Conservation (phyloP, 2,888 invertebrate genomes). For the Tolmerus cingulatus region DNA sequence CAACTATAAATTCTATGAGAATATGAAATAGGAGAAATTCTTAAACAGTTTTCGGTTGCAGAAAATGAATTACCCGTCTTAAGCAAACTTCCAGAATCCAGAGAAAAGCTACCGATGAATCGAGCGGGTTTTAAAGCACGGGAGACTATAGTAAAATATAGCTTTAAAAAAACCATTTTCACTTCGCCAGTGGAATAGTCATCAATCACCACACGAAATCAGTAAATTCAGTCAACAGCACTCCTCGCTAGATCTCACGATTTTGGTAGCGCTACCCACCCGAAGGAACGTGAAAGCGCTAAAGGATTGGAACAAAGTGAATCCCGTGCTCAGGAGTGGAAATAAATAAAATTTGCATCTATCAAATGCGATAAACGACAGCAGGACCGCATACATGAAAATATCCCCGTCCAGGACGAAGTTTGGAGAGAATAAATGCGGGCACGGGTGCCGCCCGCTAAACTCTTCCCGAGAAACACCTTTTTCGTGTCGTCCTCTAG, state of each 20-base stretch:
- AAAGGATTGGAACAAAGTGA: constrained; percentile 1
- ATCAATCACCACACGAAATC: not conserved
- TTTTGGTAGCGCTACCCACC: not conserved
- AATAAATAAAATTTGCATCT: constrained; percentile 49
- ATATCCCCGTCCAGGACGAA: not conserved
- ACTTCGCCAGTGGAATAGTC: not conserved
- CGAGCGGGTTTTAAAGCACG: not conserved
- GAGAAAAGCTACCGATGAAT: not conserved
- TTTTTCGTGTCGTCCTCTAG: constrained; percentile 48
- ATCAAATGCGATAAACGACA: constrained; percentile 48
- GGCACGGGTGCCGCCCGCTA: constrained; percentile 26
- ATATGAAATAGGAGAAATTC: not conserved
- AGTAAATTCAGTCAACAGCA: not conserved
- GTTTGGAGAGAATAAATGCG: not conserved
- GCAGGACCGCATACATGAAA: constrained; percentile 8
- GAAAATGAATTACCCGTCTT: not conserved
- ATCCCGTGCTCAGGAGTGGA: not conserved
- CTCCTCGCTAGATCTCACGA: not conserved
- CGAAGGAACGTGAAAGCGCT: not conserved
- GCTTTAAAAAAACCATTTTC: not conserved
- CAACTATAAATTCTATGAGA: not conserved
- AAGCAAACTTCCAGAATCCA: not conserved
- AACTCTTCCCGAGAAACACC: constrained; percentile 46
- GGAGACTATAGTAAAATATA: not conserved
- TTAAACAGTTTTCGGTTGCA: not conserved